These are phyloP conservation scores for Myripristis jacobus DNA, from an alignment of 2,797 vertebrate genomes.

Conservation along the genomic window DNA sequence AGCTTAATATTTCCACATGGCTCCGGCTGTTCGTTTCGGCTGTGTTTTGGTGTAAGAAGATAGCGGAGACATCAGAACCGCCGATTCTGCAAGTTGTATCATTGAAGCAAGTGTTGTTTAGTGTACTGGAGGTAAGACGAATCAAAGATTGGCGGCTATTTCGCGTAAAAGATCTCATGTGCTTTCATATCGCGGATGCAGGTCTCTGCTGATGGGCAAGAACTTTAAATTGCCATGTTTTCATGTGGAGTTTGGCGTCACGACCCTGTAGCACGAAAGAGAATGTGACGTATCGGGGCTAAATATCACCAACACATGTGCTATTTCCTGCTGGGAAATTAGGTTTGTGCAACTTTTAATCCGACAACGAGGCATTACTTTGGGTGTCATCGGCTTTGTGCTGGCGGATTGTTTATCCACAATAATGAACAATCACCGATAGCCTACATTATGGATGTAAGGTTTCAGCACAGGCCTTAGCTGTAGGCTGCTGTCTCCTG, in stretches of 20 bases:
- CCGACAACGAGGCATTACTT: not conserved
- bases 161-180: not conserved
- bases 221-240: constrained; percentile 17
- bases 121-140: constrained; percentile 5
- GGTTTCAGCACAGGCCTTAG: constrained; percentile 49
- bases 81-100: not conserved
- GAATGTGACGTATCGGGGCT: not conserved
- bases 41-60: constrained; percentile 8
- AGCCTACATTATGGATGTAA: not conserved
- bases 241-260: constrained; percentile 16
- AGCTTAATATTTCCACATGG: not conserved
- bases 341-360: not conserved
- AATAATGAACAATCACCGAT: not conserved
- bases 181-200: not conserved
- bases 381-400: not conserved
- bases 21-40: not conserved
- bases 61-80: not conserved
- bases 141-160: not conserved
- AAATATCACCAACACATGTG: not conserved
- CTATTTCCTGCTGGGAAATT: not conserved
- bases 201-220: not conserved
- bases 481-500: constrained; percentile 15
- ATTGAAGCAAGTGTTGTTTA: not conserved
- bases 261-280: not conserved
- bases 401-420: not conserved